These are phyloP conservation scores for Zootoca vivipara DNA, from an alignment of 2,113 vertebrate species.

Conservation along the genomic window DNA sequence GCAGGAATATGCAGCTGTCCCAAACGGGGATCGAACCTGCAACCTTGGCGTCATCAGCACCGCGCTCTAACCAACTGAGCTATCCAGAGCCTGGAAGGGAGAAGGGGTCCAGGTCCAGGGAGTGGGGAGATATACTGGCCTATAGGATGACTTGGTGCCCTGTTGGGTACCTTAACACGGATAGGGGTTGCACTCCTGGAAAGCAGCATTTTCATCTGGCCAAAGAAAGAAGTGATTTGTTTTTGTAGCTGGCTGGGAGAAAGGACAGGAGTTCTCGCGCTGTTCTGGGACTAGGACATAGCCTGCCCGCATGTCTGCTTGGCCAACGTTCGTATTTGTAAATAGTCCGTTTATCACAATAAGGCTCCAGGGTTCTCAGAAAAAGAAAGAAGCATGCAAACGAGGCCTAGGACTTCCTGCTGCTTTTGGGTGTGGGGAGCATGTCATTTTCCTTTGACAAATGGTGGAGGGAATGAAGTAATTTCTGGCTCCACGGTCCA, in stretches of 20 bases:
- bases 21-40: too few species aligned
- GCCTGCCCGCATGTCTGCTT: slow-evolving; percentile 3
- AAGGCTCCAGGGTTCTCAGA: not conserved
- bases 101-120: not conserved
- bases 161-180: not conserved
- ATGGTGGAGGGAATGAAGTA: not conserved
- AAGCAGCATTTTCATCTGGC: not conserved
- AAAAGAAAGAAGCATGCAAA: not conserved
- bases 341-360: slow-evolving; percentile 8
- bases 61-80: too few species aligned
- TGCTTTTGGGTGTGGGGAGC: not conserved
- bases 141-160: not conserved
- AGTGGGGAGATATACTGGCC: not conserved
- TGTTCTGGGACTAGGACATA: not conserved
- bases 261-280: not conserved
- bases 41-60: too few species aligned
- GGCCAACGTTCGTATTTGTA: not conserved
- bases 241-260: slow-evolving; percentile 8
- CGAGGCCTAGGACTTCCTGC: not conserved
- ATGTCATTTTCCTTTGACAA: not conserved
- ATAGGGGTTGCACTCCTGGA: not conserved
- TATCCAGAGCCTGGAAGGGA: not conserved
- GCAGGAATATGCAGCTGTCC: too few species aligned
- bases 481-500: not conserved
- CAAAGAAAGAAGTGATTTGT: not conserved